Conservation (phyloP, 2,797 vertebrate genomes). For the Paramormyrops hopkinsi region DNA sequence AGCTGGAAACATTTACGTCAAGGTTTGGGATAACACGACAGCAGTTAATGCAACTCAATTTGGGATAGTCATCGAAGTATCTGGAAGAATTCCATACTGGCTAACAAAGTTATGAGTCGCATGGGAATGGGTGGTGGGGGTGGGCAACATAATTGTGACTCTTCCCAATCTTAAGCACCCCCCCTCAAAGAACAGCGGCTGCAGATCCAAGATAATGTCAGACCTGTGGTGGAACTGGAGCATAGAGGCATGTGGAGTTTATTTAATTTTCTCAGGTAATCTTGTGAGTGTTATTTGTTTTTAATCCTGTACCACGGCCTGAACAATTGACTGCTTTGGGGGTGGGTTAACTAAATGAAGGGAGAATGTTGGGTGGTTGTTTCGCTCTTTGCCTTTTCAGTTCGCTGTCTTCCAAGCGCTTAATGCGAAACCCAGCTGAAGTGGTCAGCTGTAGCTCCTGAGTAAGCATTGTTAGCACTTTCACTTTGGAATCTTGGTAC, state of each 20-base stretch:
- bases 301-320: conserved; percentile 31
- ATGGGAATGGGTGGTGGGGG: conserved; percentile 45
- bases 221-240: conserved; percentile 41
- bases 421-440: conserved; percentile 61
- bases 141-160: conserved; percentile 64
- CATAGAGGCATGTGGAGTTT: conserved; percentile 54
- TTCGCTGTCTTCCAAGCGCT: conserved; percentile 67
- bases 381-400: conserved; percentile 66
- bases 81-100: not conserved
- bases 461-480: conserved; percentile 58
- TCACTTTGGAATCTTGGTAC: conserved; percentile 55
- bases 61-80: not conserved
- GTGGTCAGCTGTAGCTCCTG: conserved; percentile 58
- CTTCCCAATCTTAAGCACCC: conserved; percentile 62
- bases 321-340: conserved; percentile 13
- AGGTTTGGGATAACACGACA: not conserved
- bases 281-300: not conserved
- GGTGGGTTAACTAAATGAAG: conserved; percentile 30
- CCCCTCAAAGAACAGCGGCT: conserved; percentile 42
- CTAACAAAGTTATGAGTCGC: not conserved
- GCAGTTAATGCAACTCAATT: not conserved
- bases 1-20: conserved; percentile 40
- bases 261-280: conserved; percentile 45
- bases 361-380: conserved; percentile 50
- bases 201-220: conserved; percentile 46